Evolutionary conservation across 1,140 invertebrate genomes (phyloP).

Genomic region (Anastrepha ludens): DNA sequence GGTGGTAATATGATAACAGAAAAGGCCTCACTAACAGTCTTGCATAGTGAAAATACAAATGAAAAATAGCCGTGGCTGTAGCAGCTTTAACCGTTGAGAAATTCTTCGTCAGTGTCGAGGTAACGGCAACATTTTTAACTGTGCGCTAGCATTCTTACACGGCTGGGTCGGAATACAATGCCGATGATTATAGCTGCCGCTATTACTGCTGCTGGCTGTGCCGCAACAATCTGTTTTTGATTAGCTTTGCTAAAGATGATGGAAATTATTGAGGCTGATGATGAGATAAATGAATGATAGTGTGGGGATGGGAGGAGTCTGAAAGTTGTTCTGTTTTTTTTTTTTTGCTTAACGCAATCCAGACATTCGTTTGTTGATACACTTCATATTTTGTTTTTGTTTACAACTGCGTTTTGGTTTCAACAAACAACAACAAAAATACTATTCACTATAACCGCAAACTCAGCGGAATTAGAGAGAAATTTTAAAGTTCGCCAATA

Average conservation of each 20-base stretch:
- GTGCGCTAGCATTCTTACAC: not conserved
- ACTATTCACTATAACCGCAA: too few species aligned
- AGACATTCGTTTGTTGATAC: too few species aligned
- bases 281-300: not conserved
- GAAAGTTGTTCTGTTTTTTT: not conserved
- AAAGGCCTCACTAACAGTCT: not conserved
- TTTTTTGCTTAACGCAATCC: not conserved
- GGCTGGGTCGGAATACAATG: not conserved
- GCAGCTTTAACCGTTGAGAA: not conserved
- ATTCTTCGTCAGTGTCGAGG: not conserved
- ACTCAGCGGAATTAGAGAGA: not conserved
- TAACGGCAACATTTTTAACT: not conserved
- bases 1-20: not conserved
- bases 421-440: not conserved
- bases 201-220: not conserved
- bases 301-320: not conserved
- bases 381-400: not conserved
- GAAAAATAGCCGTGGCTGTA: not conserved
- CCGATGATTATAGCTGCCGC: not conserved
- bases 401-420: not conserved
- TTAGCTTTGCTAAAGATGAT: not conserved
- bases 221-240: constrained; percentile 12
- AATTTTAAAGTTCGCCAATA: not conserved
- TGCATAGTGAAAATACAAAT: not conserved
- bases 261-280: not conserved